Conservation (phyloP, 2,888 invertebrate genomes). For the Lordiphosa andalusiaca region DNA sequence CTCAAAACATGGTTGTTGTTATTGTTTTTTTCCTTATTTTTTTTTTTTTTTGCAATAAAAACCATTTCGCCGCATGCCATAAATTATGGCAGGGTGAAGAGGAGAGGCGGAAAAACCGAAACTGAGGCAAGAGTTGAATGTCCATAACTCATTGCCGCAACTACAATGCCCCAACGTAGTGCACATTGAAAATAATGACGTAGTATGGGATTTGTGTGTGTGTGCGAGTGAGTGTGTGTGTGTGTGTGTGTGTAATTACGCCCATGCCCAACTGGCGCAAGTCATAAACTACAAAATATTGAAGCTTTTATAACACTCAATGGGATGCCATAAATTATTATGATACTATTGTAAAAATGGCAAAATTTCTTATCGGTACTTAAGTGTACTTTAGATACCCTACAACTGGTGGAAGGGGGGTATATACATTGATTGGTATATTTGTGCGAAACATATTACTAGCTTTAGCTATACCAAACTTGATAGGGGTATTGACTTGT, state of each 20-base stretch:
- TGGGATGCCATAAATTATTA: slow-evolving; percentile 76
- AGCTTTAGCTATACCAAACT: no score
- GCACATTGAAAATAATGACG: slow-evolving; percentile 63
- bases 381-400: slow-evolving; percentile 57
- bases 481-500: no score
- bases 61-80: slow-evolving; percentile 75
- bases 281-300: slow-evolving; percentile 77
- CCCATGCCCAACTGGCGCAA: slow-evolving; percentile 66
- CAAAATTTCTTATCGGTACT: slow-evolving; percentile 76
- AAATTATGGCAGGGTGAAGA: slow-evolving; percentile 56
- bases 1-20: slow-evolving; percentile 57
- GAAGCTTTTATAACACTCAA: slow-evolving; percentile 77
- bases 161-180: slow-evolving; percentile 46
- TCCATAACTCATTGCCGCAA: slow-evolving; percentile 60
- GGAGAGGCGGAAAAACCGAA: slow-evolving; percentile 33
- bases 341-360: slow-evolving; percentile 76
- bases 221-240: slow-evolving; percentile 44
- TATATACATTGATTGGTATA: neutral
- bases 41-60: slow-evolving; percentile 69
- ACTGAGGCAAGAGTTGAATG: slow-evolving; percentile 53
- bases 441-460: no score
- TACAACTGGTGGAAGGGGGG: slow-evolving; percentile 13
- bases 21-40: no score
- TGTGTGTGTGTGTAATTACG: slow-evolving; percentile 67
- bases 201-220: slow-evolving; percentile 28